Base-by-base conservation (phyloP, 2,888 invertebrate genomes). In the Apamea anceps region DNA sequence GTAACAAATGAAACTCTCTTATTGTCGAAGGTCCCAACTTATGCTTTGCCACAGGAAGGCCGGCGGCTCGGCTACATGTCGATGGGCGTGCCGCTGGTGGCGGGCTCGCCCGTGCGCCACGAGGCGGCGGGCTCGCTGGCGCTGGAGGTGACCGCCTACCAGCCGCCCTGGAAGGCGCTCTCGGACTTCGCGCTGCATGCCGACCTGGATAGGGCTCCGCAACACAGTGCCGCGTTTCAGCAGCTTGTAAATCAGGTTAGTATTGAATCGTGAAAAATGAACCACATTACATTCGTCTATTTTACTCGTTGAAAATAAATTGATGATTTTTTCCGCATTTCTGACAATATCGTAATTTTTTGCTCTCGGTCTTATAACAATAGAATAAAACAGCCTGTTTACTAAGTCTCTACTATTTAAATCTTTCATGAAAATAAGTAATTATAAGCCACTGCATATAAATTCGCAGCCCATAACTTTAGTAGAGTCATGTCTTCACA, bases 31-130 rank as follows among this genome's bases (percentile, higher is more conserved):
- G 89, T 88, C 74, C 84, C 85, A 85, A 81, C 77, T 80, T 89
- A 89, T 84, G 66, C 79, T 79, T 85, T 90, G 89, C 85, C 85
- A 88, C 98, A 99, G 99, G 99, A 99, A 97, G 99, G 99, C 91
- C 98, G 99, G 89, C 99, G 99, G 95, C 97, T 99, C 95, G 99
- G 99, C 87, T 99, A 99, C 96, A 99, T 99, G 93, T 98, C 98
- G 91, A 98, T 99, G 98, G 99, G 99, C 94, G 99, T 99, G 90
- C 99, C 99, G 37, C 98, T 99, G 98, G 99, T 99, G 84, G 99
- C 99, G 68, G 99, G 99, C 67, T 99, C 99, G 89, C 99, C 99
- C 57, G 99, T 99, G 82, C 97, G 99, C 72, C 99, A 99, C 96
- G 99, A 99, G 95, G 98, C 99, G 81, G 98, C 98, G 2, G 97